Evolutionary conservation across 2,888 invertebrate species (phyloP).

Genomic region (Mythimna vitellina): DNA sequence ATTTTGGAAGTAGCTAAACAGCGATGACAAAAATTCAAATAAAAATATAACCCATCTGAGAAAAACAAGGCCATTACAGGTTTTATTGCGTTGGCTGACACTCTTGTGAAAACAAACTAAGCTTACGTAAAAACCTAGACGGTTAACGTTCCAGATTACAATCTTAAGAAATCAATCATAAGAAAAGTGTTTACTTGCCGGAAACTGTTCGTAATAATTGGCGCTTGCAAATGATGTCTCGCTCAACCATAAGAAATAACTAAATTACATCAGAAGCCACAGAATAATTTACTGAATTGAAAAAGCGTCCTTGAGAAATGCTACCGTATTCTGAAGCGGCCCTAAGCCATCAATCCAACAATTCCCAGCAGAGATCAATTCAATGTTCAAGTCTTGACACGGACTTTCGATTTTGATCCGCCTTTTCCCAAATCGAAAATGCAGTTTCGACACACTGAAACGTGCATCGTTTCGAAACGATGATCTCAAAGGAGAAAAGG

Average conservation of each 20-base stretch:
- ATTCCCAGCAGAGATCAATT: neutral
- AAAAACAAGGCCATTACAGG: constrained; percentile 44
- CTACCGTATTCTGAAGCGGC: neutral
- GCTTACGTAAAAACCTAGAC: constrained; percentile 44
- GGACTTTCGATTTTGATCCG: constrained; percentile 55
- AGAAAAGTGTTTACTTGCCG: constrained; percentile 40
- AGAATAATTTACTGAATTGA: neutral
- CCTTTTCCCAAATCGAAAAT: constrained; percentile 53
- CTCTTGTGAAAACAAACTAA: constrained; percentile 31
- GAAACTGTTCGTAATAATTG: constrained; percentile 8
- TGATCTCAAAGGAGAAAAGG: constrained; percentile 75
- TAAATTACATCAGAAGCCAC: neutral
- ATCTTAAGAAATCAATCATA: constrained; percentile 51
- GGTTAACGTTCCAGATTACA: constrained; percentile 42
- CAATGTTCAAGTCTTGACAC: neutral
- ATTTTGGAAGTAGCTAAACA: constrained; percentile 29
- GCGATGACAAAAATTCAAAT: constrained; percentile 40
- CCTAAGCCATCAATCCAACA: neutral
- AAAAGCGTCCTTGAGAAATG: neutral
- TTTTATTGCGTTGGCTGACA: constrained; percentile 34
- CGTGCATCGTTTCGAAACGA: constrained; percentile 64
- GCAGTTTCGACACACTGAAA: constrained; percentile 44
- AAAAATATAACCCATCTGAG: constrained; percentile 21
- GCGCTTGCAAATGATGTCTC: constrained; percentile 19
- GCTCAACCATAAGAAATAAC: neutral